Evolutionary conservation across 2,797 vertebrate genomes (phyloP).

Genomic region (Danio kyathit): DNA sequence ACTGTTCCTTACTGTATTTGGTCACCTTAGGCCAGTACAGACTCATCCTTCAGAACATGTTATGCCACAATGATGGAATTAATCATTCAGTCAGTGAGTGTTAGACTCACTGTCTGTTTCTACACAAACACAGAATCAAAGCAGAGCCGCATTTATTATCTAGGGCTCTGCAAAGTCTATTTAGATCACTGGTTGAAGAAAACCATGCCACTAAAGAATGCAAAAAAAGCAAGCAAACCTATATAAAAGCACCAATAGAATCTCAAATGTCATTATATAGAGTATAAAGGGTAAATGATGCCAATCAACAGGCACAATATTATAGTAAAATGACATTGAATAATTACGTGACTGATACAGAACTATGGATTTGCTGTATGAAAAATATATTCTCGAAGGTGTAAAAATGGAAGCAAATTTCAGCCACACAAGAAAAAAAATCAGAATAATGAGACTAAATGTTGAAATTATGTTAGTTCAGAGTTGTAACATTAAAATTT

Average conservation of each 20-base stretch:
- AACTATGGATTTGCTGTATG: background rate
- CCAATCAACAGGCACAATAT: background rate
- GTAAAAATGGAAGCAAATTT: background rate
- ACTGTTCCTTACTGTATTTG: background rate
- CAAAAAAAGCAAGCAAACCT: background rate
- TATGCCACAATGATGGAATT: constrained; percentile 31
- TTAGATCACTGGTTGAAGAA: background rate
- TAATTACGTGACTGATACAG: background rate
- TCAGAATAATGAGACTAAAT: background rate
- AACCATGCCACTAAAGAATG: background rate
- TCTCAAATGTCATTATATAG: constrained; percentile 3
- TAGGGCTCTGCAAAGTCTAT: background rate
- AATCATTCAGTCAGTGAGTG: constrained; percentile 45
- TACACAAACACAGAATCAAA: constrained; percentile 24
- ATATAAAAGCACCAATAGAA: background rate
- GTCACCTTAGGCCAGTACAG: constrained; percentile 4
- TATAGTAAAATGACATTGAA: background rate
- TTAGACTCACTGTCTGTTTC: constrained; percentile 40
- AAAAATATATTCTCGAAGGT: background rate
- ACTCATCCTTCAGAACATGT: constrained; percentile 32
- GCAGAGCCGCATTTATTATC: background rate
- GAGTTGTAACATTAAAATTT: too few relatives aligned
- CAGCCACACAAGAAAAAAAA: background rate
- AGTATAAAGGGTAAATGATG: background rate
- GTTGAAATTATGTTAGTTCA: background rate